Evolutionary conservation across 1,140 invertebrate species (phyloP), one percentile per base, ranked within the genome.

Genomic region (Cylas formicarius): DNA sequence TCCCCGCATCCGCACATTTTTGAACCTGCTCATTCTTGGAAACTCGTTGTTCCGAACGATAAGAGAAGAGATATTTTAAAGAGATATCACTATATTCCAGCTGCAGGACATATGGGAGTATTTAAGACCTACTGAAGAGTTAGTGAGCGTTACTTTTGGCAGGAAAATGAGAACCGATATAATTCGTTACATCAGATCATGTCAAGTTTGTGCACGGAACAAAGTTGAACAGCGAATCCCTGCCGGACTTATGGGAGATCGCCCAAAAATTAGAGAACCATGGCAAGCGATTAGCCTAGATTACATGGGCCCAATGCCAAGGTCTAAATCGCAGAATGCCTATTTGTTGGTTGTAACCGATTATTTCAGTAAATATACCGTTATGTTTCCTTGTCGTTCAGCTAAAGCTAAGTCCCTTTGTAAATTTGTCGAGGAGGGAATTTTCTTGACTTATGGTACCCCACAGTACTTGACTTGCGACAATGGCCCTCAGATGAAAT

Each of bases 331-430:
- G 17, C 61, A 62, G 17, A 48, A 62, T 36, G 32, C 41, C 13
- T 65, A 59, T 38, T 33, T 67, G 1, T 26, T 67, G 1, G 59
- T 67, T 1, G 16, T 62, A 1, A 48, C 57, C 10, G 63, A 68
- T 50, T 46, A 54, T 14, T 62, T 65, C 35, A 61, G 53, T 2
- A 62, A 62, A 35, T 67, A 44, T 34, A 10, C 29, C 2, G 2
- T 52, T 2, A 8, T 48, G 0, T 46, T 52, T 35, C 31, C 50
- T 11, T 33, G 48, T 13, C 24, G 47, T 13, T 10, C 21, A 1
- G 36, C 50, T 8, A 52, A 31, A 1, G 35, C 55, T 2, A 21
- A 36, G 13, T 6, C 36, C 3, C 21, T 55, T 8, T 35, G 50
- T 8, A 38, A 39, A 11, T 11, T 23, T 16, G 26, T 58, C 19